Conservation (phyloP, 2,888 invertebrate genomes). For the Deroplatys truncata region DNA sequence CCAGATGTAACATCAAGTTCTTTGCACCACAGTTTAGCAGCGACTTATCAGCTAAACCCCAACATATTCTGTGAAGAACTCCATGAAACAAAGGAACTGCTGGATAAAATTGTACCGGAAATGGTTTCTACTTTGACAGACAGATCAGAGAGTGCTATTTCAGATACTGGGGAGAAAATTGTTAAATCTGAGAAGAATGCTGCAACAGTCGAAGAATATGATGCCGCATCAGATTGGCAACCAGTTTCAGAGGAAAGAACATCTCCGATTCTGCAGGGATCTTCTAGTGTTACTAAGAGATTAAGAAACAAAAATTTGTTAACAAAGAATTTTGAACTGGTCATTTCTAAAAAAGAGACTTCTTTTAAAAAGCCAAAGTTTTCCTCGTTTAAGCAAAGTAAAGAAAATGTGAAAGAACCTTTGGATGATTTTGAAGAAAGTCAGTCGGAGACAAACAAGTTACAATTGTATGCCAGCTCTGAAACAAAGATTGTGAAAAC, state of each 20-base stretch:
- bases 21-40: too few species aligned
- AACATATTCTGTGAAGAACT: background rate
- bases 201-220: background rate
- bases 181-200: background rate
- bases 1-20: background rate
- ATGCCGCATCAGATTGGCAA: background rate
- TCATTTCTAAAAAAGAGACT: background rate
- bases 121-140: background rate
- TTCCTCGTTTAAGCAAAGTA: too few species aligned
- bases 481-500: background rate
- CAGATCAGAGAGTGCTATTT: background rate
- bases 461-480: background rate
- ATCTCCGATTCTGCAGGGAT: background rate
- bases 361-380: background rate
- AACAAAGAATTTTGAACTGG: background rate
- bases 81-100: background rate
- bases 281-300: background rate
- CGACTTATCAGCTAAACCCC: too few species aligned
- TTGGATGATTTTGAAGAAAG: too few species aligned
- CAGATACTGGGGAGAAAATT: background rate
- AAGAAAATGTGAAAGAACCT: too few species aligned
- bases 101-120: background rate
- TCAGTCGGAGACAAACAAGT: too few species aligned
- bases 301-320: background rate
- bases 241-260: background rate